Conservation (phyloP, 2,888 invertebrate species). For the Asteroscopus sphinx region DNA sequence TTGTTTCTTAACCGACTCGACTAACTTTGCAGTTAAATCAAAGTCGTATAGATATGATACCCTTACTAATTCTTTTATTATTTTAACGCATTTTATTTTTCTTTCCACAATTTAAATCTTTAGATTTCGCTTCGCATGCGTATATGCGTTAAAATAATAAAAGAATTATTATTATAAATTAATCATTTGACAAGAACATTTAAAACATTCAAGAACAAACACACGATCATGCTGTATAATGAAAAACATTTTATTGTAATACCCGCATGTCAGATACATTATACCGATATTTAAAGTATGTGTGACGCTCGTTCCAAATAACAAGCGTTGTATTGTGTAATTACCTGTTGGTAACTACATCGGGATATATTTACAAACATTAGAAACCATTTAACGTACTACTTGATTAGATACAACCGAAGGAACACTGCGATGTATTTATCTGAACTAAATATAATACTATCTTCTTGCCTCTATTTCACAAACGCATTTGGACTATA, state of each 20-base stretch:
- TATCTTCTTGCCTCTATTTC: constrained; percentile 54
- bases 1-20: no score
- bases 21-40: no score
- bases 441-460: constrained; percentile 46
- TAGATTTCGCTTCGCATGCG: no score
- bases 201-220: no score
- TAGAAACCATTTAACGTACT: constrained; percentile 3
- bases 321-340: constrained; percentile 9
- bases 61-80: no score
- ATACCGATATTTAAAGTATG: constrained; percentile 30
- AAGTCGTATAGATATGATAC: no score
- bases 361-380: not conserved
- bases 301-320: constrained; percentile 40
- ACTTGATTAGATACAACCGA: not conserved
- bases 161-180: no score
- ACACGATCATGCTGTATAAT: no score
- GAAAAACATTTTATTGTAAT: constrained; percentile 7
- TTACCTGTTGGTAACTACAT: constrained; percentile 1
- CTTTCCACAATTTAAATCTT: no score
- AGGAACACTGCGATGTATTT: constrained; percentile 49
- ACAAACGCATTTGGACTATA: constrained; percentile 62
- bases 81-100: no score
- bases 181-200: no score
- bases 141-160: no score
- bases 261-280: constrained; percentile 38